Conservation (phyloP, 2,113 vertebrate species). For the Clarias magur region DNA sequence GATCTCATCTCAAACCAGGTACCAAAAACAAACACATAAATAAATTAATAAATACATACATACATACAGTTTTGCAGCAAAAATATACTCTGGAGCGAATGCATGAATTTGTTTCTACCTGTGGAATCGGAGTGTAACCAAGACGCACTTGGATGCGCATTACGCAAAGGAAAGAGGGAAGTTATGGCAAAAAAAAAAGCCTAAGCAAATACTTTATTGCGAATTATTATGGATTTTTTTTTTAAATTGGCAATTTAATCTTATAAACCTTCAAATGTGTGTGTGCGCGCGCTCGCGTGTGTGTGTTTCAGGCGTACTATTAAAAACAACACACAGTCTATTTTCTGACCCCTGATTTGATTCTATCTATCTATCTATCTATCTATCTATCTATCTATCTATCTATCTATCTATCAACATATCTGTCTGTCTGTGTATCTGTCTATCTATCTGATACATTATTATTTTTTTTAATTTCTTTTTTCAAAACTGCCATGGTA, state of each 20-base stretch:
- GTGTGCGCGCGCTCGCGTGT: background rate
- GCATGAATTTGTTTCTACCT: background rate
- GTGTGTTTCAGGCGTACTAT: background rate
- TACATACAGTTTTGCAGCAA: background rate
- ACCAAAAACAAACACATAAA: constrained; percentile 11
- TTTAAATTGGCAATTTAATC: background rate
- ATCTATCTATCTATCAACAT: background rate
- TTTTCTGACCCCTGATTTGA: background rate
- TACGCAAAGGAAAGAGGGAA: background rate
- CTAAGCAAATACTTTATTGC: background rate
- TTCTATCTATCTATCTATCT: background rate
- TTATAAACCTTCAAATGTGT: background rate
- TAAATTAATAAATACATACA: too few relatives aligned
- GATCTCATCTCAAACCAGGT: constrained; percentile 98
- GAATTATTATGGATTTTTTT: background rate
- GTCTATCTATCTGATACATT: background rate
- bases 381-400: constrained; percentile 14
- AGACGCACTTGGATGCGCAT: background rate
- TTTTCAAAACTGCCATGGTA: too few relatives aligned
- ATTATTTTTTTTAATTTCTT: too few relatives aligned
- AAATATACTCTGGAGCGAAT: background rate
- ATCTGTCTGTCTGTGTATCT: background rate
- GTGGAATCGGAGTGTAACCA: constrained; percentile 4
- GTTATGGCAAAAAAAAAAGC: background rate
- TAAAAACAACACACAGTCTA: background rate